These are phyloP conservation scores for Paramacrobiotus metropolitanus DNA, from an alignment of 1,140 invertebrate genomes.

Conservation along the genomic window DNA sequence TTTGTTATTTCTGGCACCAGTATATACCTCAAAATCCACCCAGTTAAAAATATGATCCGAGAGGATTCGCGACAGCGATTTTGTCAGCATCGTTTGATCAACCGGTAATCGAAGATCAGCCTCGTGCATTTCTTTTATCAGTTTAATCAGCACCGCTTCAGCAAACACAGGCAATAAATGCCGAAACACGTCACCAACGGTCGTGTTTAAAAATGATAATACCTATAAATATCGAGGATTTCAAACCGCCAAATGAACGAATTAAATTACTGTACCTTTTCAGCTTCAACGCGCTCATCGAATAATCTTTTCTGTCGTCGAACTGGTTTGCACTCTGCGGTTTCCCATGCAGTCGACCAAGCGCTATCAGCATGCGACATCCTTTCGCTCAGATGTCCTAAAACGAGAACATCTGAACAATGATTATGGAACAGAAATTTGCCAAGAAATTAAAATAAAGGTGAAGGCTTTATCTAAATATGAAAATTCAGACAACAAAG, in stretches of 20 bases:
- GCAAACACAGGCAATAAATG: background rate
- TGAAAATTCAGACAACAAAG: no score
- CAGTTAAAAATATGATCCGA: background rate
- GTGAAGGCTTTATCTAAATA: no score
- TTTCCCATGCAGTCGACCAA: background rate
- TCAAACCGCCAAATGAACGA: background rate
- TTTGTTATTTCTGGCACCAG: no score
- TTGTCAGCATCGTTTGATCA: background rate
- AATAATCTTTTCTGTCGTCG: background rate
- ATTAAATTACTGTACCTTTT: background rate
- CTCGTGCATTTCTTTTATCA: background rate
- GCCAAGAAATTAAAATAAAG: no score
- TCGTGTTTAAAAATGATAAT: background rate
- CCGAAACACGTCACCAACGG: background rate
- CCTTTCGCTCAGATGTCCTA: slow-evolving; percentile 1
- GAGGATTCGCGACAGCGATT: background rate
- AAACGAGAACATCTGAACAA: background rate
- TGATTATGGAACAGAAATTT: background rate
- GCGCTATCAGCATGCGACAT: slow-evolving; percentile 6
- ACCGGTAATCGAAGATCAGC: background rate
- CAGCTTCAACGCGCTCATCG: background rate
- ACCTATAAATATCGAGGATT: background rate
- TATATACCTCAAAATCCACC: background rate
- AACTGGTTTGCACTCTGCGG: background rate
- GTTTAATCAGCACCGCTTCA: background rate